phyloP scores from a whole-genome alignment of 2,113 vertebrate species.

The Ellobius talpinus region DNA sequence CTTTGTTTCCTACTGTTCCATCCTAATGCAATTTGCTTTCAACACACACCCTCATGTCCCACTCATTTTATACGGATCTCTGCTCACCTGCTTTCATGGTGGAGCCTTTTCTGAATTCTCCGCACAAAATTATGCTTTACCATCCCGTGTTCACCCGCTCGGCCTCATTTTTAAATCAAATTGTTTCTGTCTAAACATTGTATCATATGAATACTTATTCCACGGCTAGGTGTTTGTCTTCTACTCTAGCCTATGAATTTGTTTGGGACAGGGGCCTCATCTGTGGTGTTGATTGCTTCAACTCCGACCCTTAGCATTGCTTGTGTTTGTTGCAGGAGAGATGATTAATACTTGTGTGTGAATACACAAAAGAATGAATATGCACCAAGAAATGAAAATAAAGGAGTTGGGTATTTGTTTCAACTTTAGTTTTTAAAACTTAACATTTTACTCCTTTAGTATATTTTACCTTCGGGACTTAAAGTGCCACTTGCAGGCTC shows the following conservation, averaged over 20 bases:
- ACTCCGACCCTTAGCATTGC: neutral
- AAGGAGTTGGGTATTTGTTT: neutral
- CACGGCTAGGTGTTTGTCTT: neutral
- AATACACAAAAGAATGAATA: neutral
- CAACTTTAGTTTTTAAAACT: neutral
- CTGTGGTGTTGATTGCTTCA: neutral
- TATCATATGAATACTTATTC: neutral
- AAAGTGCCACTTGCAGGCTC: neutral
- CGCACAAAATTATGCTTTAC: neutral
- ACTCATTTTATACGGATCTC: neutral
- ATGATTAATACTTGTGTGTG: neutral
- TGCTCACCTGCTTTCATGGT: neutral
- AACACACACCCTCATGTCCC: neutral
- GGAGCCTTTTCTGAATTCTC: neutral
- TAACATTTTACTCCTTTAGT: neutral
- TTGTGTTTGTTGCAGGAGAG: neutral
- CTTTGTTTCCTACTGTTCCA: neutral
- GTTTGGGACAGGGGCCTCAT: neutral
- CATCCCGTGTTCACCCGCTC: neutral
- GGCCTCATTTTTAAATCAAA: neutral
- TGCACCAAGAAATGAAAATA: conserved; percentile 32
- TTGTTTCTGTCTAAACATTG: neutral
- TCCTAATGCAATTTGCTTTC: neutral
- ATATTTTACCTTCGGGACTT: neutral
- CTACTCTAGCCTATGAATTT: neutral